These are phyloP conservation scores for Drosophila aldrichi DNA, from an alignment of 2,888 invertebrate genomes.

Conservation along the genomic window DNA sequence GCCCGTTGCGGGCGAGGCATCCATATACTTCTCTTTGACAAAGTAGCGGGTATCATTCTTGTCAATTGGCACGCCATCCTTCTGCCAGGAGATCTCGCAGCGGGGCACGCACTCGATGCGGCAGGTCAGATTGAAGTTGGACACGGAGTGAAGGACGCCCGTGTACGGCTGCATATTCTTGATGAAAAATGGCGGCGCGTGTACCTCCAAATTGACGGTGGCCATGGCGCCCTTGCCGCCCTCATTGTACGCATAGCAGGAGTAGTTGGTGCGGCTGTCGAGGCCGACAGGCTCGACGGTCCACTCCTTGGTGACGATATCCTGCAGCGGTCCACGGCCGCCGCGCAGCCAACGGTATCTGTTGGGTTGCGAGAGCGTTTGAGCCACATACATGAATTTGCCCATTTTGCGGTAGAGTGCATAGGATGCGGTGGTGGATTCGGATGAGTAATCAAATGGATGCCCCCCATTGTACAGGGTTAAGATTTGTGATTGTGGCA, in stretches of 20 bases:
- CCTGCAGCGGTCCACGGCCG: constrained; percentile 89
- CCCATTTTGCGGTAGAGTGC: constrained; percentile 83
- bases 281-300: constrained; percentile 93
- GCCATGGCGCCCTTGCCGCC: constrained; percentile 92
- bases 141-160: constrained; percentile 91
- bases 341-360: constrained; percentile 93
- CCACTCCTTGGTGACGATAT: constrained; percentile 91
- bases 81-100: constrained; percentile 94
- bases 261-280: constrained; percentile 95
- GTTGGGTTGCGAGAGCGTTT: constrained; percentile 81
- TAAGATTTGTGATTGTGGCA: constrained; percentile 83
- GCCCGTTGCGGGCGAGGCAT: constrained; percentile 91
- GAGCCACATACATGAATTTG: constrained; percentile 82
- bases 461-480: constrained; percentile 75
- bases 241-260: constrained; percentile 94
- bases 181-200: constrained; percentile 95
- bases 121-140: constrained; percentile 92
- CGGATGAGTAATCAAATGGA: constrained; percentile 45
- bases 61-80: constrained; percentile 89
- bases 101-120: constrained; percentile 95
- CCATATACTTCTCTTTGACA: constrained; percentile 88
- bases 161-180: constrained; percentile 93
- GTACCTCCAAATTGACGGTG: constrained; percentile 89
- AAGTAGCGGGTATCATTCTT: constrained; percentile 88
- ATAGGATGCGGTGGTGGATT: constrained; percentile 52